phyloP scores from a whole-genome alignment of 92 coral and sea anemone genomes.

The Galaxea fascicularis region DNA sequence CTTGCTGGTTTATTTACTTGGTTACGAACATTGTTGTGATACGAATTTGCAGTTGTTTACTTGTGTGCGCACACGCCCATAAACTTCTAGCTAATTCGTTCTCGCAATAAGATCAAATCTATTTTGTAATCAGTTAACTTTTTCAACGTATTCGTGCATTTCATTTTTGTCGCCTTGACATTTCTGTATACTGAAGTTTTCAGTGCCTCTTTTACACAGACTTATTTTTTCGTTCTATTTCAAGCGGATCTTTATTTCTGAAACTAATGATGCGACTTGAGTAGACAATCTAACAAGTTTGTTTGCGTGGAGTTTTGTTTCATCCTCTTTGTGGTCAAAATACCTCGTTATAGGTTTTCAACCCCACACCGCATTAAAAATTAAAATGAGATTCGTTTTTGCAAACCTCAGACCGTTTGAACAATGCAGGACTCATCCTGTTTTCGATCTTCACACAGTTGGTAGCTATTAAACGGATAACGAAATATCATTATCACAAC shows the following conservation, averaged over 20 bases:
- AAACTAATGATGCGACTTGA: not conserved
- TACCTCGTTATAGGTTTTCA: conserved; percentile 17
- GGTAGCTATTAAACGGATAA: not conserved
- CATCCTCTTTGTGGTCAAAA: conserved; percentile 8
- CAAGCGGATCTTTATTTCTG: not conserved
- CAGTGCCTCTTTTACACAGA: not conserved
- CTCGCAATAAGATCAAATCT: no score
- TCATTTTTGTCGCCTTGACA: no score
- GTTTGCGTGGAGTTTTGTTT: not conserved
- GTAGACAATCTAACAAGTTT: not conserved
- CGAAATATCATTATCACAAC: not conserved
- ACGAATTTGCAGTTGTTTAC: no score
- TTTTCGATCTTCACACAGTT: not conserved
- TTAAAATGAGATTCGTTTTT: conserved; percentile 7
- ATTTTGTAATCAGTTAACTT: no score
- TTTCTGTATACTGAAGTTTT: no score
- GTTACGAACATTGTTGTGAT: no score
- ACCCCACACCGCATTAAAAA: conserved; percentile 13
- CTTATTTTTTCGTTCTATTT: not conserved
- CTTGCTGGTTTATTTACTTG: no score
- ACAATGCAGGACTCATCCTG: not conserved
- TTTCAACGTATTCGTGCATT: no score
- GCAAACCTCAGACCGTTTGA: conserved; percentile 5
- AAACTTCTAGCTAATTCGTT: no score
- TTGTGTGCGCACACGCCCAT: no score